Base-by-base conservation (phyloP, 2,797 vertebrate genomes). In the Notolepis coatsorum region DNA sequence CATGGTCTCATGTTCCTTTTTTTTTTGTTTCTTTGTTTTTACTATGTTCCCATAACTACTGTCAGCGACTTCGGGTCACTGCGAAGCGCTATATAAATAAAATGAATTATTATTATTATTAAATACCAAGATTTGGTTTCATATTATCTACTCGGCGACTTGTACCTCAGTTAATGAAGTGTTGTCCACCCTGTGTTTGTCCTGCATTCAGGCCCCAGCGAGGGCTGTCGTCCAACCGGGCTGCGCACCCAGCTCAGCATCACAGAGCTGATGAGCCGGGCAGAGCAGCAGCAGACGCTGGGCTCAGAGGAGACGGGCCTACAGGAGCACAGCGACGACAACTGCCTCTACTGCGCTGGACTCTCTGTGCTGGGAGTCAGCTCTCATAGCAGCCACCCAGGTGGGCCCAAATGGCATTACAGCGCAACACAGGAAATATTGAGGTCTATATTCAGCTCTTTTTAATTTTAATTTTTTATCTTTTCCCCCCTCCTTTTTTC, bases 321-420 rank as follows among this genome's bases (percentile, higher is more conserved):
- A 1, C 93, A 95, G 78, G 94, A 95, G 42, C 94, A 95, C 73
- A 94, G 89, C 2, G 93, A 95, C 49, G 91, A 95, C 52, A 95
- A 93, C 76, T 95, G 94, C 61, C 92, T 95, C 57, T 95, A 95
- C 71, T 95, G 94, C 76, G 92, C 94, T 62, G 93, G 93, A n/a
- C 55, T 92, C 38, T 79, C 91, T 21, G 88, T 92, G 62, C 72
- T 94, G 63, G 93, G 91, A 61, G 92, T 90, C 67, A 90, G 89
- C 46, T 86, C 92, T 21, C 90, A 80, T 77, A 91, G 7, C 25
- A 56, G 53, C 38, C 18, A 43, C 80, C 76, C 93, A 89, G 68
- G 65, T 87, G 23, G 93, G 85, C 63, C 79, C 90, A 68, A 82
- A 91, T 2, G 93, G 89, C 54, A 89, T 73, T 15, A 28, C 12